Percentiles rank a stretch among this genome's conserved stretches.
Evolutionary conservation across 2,888 invertebrate genomes (phyloP).

Genomic region (Caenorhabditis sp.): DNA sequence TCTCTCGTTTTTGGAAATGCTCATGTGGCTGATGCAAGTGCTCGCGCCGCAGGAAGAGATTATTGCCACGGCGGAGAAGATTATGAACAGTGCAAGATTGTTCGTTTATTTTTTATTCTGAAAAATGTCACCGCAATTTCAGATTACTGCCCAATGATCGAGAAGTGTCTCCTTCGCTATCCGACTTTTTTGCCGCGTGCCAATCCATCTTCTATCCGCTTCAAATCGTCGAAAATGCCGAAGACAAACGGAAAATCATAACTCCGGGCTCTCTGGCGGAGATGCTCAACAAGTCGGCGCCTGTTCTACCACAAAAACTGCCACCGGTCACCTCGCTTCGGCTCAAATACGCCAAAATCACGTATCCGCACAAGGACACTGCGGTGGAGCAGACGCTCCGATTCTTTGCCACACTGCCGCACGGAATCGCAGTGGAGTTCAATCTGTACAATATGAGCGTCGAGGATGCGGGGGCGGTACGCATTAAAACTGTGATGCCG

Average conservation of each 20-base stretch:
- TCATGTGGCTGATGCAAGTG: conserved; percentile 25
- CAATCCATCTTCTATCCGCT: neutral
- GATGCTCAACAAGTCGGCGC: conserved; percentile 20
- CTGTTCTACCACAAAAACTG: conserved; percentile 54
- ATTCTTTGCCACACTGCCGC: conserved; percentile 73
- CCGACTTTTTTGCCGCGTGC: neutral
- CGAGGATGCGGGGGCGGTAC: conserved; percentile 60
- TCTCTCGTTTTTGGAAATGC: conserved; percentile 32
- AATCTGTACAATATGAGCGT: conserved; percentile 64
- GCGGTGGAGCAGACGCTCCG: conserved; percentile 62
- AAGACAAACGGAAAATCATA: conserved; percentile 52
- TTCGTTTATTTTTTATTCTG: neutral
- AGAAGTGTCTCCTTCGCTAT: neutral
- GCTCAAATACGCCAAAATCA: conserved; percentile 65
- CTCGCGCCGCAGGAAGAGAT: conserved; percentile 20
- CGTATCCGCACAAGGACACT: conserved; percentile 66
- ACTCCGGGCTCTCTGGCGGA: conserved; percentile 22
- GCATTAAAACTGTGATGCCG: conserved; percentile 59
- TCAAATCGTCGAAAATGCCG: neutral
- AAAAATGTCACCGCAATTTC: neutral
- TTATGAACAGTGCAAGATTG: neutral
- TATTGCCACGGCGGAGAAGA: neutral
- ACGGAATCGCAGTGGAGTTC: conserved; percentile 64
- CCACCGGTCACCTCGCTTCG: conserved; percentile 42
- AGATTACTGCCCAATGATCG: neutral